These are phyloP conservation scores for Anniella stebbinsi DNA, from an alignment of 2,797 vertebrate species.

Conservation along the genomic window DNA sequence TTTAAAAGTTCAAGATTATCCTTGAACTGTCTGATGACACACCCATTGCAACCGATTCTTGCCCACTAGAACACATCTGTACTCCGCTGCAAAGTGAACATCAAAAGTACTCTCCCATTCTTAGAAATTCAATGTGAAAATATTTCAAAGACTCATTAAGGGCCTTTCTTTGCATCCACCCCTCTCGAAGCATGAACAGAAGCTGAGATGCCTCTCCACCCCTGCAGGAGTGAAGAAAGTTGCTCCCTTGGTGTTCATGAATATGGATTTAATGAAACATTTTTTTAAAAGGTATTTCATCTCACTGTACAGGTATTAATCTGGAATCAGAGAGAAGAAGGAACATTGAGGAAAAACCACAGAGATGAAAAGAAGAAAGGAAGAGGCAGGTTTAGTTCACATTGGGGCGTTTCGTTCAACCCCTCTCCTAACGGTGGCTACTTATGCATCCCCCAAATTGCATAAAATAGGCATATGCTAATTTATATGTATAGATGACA, in stretches of 20 bases:
- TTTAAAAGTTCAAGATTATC: background rate
- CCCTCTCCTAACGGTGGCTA: background rate
- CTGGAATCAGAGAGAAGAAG: background rate
- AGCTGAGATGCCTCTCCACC: background rate
- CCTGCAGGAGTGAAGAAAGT: no score
- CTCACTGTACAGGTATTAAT: background rate
- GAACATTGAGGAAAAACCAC: background rate
- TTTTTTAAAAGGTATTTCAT: background rate
- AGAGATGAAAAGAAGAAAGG: background rate
- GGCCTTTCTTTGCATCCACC: background rate
- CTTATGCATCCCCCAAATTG: background rate
- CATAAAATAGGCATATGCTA: background rate
- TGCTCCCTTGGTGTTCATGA: background rate
- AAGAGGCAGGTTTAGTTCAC: background rate
- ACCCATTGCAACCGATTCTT: no score
- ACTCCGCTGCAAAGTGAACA: background rate
- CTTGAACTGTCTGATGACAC: accelerated
- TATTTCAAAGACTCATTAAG: background rate
- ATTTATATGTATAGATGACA: background rate
- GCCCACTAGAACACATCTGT: background rate
- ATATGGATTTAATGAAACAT: background rate
- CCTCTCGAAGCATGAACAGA: background rate
- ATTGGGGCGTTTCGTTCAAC: background rate
- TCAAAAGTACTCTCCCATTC: background rate
- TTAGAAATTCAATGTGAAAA: background rate